These are phyloP conservation scores for Thamnophis sirtalis DNA, from an alignment of 2,113 vertebrate genomes.

Conservation along the genomic window DNA sequence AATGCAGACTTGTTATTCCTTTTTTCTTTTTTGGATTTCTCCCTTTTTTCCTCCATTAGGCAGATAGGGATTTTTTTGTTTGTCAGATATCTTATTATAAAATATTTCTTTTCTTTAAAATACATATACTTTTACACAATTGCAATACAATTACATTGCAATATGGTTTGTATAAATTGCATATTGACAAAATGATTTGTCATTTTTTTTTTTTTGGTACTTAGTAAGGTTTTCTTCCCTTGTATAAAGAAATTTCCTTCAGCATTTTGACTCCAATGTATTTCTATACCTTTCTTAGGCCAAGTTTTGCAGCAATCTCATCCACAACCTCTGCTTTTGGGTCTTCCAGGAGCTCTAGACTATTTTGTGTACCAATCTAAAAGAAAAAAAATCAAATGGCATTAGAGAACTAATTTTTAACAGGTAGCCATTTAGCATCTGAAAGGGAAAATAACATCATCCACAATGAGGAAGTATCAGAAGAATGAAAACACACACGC, in stretches of 20 bases:
- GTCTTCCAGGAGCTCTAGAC: constrained; percentile 92
- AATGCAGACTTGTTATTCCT: background rate
- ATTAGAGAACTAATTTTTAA: background rate
- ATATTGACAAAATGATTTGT: background rate
- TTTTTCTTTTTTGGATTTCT: background rate
- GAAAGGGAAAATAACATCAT: background rate
- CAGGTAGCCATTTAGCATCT: background rate
- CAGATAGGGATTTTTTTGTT: background rate
- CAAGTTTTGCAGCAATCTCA: constrained; percentile 92
- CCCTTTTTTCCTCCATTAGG: background rate
- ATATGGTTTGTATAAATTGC: background rate
- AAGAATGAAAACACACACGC: background rate
- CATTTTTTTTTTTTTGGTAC: too few species aligned
- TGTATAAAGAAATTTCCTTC: background rate
- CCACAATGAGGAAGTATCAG: background rate
- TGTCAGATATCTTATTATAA: background rate
- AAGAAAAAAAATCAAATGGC: background rate
- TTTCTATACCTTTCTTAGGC: constrained; percentile 84
- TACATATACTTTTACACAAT: background rate
- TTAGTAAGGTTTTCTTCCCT: rapidly evolving
- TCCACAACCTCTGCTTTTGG: constrained; percentile 92
- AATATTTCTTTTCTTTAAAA: background rate
- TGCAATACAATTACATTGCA: background rate
- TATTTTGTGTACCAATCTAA: constrained; percentile 93
- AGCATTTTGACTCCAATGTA: rapidly evolving